A percentile compares a stretch with the other conserved stretches of the same genome.
phyloP scores from a whole-genome alignment of 2,113 vertebrate species.

The Arenaria interpres region DNA sequence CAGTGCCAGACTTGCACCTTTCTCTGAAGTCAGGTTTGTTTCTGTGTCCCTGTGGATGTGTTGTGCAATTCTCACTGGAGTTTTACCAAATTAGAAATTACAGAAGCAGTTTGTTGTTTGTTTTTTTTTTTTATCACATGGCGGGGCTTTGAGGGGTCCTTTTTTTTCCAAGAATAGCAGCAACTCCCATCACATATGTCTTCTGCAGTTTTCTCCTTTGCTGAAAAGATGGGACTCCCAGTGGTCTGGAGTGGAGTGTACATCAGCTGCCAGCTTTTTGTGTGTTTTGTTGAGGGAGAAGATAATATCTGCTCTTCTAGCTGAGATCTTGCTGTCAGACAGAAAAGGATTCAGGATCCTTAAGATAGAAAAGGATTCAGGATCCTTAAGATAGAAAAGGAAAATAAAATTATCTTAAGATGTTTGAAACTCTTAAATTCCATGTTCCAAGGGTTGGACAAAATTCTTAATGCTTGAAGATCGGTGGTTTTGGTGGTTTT shows the following conservation, averaged over 20 bases:
- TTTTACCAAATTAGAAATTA: neutral
- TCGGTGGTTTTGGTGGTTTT: no score
- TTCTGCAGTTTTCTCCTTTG: neutral
- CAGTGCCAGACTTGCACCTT: neutral
- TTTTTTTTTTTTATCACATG: neutral
- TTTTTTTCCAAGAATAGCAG: neutral
- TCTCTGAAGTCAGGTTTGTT: neutral
- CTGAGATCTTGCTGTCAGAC: neutral
- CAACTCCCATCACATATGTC: neutral
- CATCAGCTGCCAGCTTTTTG: neutral
- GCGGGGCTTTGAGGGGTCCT: neutral
- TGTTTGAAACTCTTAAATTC: neutral
- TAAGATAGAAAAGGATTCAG: neutral
- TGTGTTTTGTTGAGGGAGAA: neutral
- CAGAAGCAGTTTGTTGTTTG: neutral
- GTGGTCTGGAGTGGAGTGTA: neutral
- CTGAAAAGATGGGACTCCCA: neutral
- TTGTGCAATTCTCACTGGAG: neutral
- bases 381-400: neutral
- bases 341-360: neutral
- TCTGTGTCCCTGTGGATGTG: neutral
- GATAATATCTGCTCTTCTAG: neutral
- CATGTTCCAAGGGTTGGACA: neutral
- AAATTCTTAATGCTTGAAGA: neutral
- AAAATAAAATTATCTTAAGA: neutral